phyloP scores from a whole-genome alignment of 2,797 vertebrate genomes.

The Lutjanus argentimaculatus region DNA sequence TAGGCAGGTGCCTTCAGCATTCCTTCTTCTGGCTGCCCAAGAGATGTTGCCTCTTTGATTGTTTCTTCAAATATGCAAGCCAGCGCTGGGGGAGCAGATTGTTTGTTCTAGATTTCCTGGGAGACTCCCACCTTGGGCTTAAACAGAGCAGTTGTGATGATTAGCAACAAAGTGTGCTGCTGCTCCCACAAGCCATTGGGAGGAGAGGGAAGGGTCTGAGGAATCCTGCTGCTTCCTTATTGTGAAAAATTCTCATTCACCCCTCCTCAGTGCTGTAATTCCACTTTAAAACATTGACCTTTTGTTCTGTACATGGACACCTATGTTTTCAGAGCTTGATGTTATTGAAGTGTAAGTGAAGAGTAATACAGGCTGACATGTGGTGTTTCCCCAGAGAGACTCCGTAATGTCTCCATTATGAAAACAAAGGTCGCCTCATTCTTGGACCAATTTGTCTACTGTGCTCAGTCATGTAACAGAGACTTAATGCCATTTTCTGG shows the following conservation, averaged over 20 bases:
- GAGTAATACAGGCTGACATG: constrained; percentile 47
- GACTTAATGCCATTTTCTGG: constrained; percentile 63
- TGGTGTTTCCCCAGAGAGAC: constrained; percentile 42
- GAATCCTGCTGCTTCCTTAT: constrained; percentile 44
- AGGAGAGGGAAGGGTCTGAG: constrained; percentile 48
- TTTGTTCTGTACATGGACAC: constrained; percentile 18
- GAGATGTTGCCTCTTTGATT: constrained; percentile 88
- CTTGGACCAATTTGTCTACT: constrained; percentile 54
- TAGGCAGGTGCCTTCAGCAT: constrained; percentile 71
- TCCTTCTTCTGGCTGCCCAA: constrained; percentile 78
- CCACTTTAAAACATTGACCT: constrained; percentile 36
- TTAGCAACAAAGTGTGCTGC: constrained; percentile 78
- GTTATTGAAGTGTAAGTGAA: constrained; percentile 47
- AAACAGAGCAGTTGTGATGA: constrained; percentile 84
- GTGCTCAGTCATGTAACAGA: constrained; percentile 62
- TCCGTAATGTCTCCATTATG: constrained; percentile 61
- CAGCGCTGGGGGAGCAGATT: constrained; percentile 78
- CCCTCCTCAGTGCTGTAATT: constrained; percentile 18
- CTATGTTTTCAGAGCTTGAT: constrained; percentile 32
- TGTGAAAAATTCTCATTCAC: constrained; percentile 19
- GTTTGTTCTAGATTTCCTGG: constrained; percentile 87
- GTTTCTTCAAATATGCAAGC: constrained; percentile 89
- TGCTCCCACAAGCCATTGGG: constrained; percentile 70
- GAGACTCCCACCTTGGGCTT: constrained; percentile 86
- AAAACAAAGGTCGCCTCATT: constrained; percentile 62